Percentiles rank a stretch among this genome's conserved stretches.
phyloP scores from a whole-genome alignment of 1,140 invertebrate genomes.

The Apis florea region DNA sequence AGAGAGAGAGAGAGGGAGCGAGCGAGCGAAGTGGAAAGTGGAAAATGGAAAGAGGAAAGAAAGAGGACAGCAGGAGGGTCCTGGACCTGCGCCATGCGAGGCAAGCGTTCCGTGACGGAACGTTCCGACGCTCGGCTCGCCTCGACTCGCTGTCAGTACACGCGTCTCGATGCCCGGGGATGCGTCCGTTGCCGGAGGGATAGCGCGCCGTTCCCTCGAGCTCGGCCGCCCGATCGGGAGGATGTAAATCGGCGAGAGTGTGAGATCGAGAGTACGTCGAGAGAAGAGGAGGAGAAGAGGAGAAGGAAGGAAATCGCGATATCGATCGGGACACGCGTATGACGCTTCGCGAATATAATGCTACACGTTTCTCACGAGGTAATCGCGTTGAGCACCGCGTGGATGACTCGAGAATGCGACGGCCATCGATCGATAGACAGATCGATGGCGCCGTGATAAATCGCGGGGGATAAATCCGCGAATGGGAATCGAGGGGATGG shows the following conservation, averaged over 20 bases:
- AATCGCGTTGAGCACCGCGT: slow-evolving; percentile 26
- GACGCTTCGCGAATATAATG: slow-evolving; percentile 73
- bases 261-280: too few species aligned
- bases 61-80: slow-evolving; percentile 59
- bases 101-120: slow-evolving; percentile 57
- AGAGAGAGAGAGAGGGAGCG: too few species aligned
- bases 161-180: slow-evolving; percentile 78
- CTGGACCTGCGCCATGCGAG: slow-evolving; percentile 72
- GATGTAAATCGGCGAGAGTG: neutral
- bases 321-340: slow-evolving; percentile 52
- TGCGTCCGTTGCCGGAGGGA: slow-evolving; percentile 66
- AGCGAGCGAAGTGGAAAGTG: too few species aligned
- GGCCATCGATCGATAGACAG: too few species aligned
- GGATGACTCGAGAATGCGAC: too few species aligned
- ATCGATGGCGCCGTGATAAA: too few species aligned
- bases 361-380: slow-evolving; percentile 73
- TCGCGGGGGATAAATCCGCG: too few species aligned
- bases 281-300: neutral
- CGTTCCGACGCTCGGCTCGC: slow-evolving; percentile 71
- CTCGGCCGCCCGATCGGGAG: neutral
- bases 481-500: too few species aligned
- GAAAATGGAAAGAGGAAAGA: slow-evolving; percentile 17
- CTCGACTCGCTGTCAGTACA: slow-evolving; percentile 74
- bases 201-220: slow-evolving; percentile 1
- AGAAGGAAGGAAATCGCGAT: slow-evolving; percentile 17